Conservation (phyloP, 2,113 vertebrate genomes). For the Corythoichthys haematopterus region DNA sequence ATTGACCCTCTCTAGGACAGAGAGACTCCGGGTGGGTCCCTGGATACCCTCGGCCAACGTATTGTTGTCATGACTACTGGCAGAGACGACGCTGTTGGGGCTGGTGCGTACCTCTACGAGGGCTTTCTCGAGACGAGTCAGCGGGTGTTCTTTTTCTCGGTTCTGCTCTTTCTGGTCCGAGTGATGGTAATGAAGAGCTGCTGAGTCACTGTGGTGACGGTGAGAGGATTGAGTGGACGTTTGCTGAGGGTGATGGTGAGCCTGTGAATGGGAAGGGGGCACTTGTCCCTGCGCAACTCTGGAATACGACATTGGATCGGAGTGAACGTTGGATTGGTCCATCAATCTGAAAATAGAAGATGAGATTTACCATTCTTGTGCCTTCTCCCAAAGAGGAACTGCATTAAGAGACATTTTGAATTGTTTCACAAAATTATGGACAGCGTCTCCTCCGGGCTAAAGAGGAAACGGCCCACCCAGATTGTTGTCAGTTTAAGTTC, state of each 20-base stretch:
- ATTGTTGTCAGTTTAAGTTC: neutral
- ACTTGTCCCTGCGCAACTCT: constrained; percentile 45
- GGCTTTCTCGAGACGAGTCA: constrained; percentile 69
- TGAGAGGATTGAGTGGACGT: constrained; percentile 20
- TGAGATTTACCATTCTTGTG: neutral
- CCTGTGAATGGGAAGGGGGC: constrained; percentile 8
- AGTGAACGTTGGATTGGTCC: constrained; percentile 51
- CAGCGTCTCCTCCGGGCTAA: neutral
- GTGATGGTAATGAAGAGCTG: constrained; percentile 33
- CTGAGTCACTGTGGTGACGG: constrained; percentile 52
- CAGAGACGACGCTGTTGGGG: constrained; percentile 31
- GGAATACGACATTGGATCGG: constrained; percentile 20
- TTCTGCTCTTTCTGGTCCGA: constrained; percentile 25
- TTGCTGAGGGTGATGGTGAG: constrained; percentile 24
- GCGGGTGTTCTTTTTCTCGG: constrained; percentile 55
- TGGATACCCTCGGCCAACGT: constrained; percentile 40
- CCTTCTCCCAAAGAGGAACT: neutral
- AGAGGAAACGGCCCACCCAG: constrained; percentile 3
- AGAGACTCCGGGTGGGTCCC: constrained; percentile 63
- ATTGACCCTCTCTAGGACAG: constrained; percentile 87
- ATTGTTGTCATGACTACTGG: constrained; percentile 43
- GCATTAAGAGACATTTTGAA: neutral
- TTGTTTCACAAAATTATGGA: neutral
- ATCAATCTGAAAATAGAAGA: constrained; percentile 26
- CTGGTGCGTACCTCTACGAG: constrained; percentile 62